These are phyloP conservation scores for Thalassarche chlororhynchos DNA, from an alignment of 2,113 vertebrate genomes.

Conservation along the genomic window DNA sequence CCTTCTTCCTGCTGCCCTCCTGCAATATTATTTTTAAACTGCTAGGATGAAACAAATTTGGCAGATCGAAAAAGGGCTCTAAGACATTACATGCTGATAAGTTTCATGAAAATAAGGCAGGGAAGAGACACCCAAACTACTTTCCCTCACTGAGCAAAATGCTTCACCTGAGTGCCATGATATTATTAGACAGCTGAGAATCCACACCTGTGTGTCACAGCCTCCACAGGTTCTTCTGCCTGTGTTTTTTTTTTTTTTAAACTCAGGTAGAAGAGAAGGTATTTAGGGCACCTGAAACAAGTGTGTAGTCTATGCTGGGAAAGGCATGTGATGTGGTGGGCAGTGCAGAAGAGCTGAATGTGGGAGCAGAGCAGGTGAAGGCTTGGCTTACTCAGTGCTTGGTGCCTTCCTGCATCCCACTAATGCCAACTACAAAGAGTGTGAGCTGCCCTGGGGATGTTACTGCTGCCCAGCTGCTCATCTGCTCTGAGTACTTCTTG, in stretches of 20 bases:
- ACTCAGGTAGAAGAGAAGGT: not conserved
- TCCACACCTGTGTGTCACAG: not conserved
- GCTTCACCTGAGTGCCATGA: not conserved
- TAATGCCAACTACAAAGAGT: not conserved
- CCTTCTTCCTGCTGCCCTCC: not conserved
- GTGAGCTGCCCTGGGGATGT: not conserved
- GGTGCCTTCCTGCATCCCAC: not conserved
- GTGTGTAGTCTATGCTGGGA: rapidly evolving
- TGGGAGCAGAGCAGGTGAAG: not conserved
- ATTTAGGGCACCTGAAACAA: not conserved
- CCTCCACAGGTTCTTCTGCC: not conserved
- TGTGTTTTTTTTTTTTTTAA: not conserved
- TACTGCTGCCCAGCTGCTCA: not conserved
- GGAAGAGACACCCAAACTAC: not conserved
- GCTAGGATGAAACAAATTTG: not conserved
- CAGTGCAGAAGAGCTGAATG: not conserved
- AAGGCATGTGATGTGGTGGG: not conserved
- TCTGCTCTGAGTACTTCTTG: not conserved
- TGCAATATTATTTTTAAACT: not conserved
- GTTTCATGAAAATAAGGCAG: not conserved
- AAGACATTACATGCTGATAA: not conserved
- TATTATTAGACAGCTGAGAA: not conserved
- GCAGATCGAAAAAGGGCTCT: not conserved
- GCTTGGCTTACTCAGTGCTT: not conserved
- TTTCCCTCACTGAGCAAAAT: not conserved